Evolutionary conservation across 2,113 vertebrate genomes (phyloP), one percentile per base, ranked within the genome.

Genomic region (Hippoglossus stenolepis): DNA sequence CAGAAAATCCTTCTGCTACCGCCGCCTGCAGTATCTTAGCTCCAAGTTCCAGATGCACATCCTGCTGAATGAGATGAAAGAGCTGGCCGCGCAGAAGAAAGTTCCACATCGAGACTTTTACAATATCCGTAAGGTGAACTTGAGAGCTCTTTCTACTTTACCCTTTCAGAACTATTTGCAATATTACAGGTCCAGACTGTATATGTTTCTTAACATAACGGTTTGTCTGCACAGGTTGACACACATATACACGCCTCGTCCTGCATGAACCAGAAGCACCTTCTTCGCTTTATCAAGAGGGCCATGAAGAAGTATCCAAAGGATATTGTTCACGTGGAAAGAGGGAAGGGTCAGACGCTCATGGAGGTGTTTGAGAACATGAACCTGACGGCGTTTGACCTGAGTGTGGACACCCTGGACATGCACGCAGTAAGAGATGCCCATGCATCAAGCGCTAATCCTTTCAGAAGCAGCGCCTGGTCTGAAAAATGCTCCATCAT

Each of bases 31-130:
- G 89, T 99, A 97, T 78, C 95, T 99, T 59, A 98, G 97, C 93
- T 98, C 97, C 82, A 99, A 98, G 89, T 99, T 99, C 90, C 97
- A 99, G 94, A 99, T 99, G 98, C 98, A 99, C 0, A 96, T 99
- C 65, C 94, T 99, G 72, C 94, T 99, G 74, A 99, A 99, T 0
- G 98, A 99, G 93, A 98, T 99, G 98, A 99, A 99, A 86, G 98
- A 99, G 90, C 80, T 99, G 92, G 97, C 97, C 0, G 98, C 97
- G 2, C 98, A 99, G 93, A 99, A 99, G 91, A 97, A 97, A 87
- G 98, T 99, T 35, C 98, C 98, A 0, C 98, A 99, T 83, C 94
- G 98, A 0, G 98, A 99, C 85, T 99, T 99, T 92, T 99, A 99
- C 93, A 99, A 99, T 80, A 99, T 99, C 85, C 96, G 98, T 58